phyloP scores from a whole-genome alignment of 2,113 vertebrate genomes.

The Pholis gunnellus region DNA sequence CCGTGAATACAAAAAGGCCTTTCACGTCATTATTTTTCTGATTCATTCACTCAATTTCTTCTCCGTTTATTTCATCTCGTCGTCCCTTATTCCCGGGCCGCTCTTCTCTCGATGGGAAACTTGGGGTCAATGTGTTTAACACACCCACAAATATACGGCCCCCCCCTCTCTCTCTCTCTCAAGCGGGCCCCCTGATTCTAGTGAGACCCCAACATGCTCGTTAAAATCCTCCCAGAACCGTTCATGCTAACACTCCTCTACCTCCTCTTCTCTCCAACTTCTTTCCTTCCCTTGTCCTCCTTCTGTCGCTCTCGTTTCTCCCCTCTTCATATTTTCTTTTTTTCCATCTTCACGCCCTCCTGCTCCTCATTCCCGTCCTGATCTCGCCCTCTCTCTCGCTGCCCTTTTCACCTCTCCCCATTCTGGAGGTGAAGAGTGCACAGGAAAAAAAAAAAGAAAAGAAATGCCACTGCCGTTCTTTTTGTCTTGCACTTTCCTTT shows the following conservation, averaged over 20 bases:
- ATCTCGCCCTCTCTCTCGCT: neutral
- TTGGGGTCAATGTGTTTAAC: constrained; percentile 62
- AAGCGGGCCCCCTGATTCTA: constrained; percentile 45
- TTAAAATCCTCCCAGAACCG: constrained; percentile 56
- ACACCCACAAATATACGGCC: constrained; percentile 42
- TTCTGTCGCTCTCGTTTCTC: neutral
- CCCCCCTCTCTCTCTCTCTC: constrained; percentile 24
- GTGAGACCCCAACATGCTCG: constrained; percentile 53
- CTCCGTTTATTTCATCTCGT: constrained; percentile 14
- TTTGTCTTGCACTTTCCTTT: constrained; percentile 57
- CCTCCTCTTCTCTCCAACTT: neutral
- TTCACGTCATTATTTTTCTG: constrained; percentile 28
- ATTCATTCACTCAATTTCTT: constrained; percentile 23
- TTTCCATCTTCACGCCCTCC: neutral
- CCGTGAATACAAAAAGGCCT: neutral
- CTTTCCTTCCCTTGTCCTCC: neutral
- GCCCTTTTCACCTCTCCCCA: constrained; percentile 39
- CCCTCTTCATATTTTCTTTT: neutral
- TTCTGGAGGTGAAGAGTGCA: constrained; percentile 55
- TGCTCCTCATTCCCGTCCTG: neutral
- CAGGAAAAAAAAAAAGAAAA: neutral
- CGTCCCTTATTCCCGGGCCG: neutral
- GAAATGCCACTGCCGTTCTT: constrained; percentile 34
- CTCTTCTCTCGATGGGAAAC: constrained; percentile 41
- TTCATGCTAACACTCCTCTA: constrained; percentile 1